Conservation (phyloP, 2,888 invertebrate species). For the Pecten maximus region DNA sequence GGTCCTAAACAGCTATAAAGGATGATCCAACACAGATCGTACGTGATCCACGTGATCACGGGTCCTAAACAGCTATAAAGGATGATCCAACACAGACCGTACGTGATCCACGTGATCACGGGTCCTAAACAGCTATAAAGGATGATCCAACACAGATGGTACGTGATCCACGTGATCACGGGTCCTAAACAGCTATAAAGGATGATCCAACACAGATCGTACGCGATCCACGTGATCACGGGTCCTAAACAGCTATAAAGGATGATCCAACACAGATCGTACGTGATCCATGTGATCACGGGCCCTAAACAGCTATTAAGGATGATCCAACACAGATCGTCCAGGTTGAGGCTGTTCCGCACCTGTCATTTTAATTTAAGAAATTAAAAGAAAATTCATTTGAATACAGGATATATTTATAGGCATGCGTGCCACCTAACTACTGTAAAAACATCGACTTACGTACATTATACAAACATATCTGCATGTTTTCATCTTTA, state of each 20-base stretch:
- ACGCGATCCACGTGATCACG: too few relatives aligned
- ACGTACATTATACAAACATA: background rate
- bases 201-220: background rate
- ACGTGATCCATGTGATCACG: too few relatives aligned
- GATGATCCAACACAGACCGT: background rate
- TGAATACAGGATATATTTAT: background rate
- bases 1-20: background rate
- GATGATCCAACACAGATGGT: background rate
- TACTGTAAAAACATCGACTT: background rate
- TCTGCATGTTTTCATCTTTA: background rate
- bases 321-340: background rate
- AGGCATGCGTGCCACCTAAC: background rate
- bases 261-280: background rate
- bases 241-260: background rate
- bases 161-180: too few relatives aligned
- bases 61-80: background rate
- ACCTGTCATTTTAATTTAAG: background rate
- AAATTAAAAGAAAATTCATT: background rate
- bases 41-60: too few relatives aligned
- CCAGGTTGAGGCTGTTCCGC: background rate
- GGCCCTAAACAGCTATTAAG: background rate
- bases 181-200: background rate
- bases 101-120: too few relatives aligned
- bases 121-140: background rate
- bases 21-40: background rate